Base-by-base conservation (phyloP, 2,888 invertebrate species). In the Steinernema carpocapsae region DNA sequence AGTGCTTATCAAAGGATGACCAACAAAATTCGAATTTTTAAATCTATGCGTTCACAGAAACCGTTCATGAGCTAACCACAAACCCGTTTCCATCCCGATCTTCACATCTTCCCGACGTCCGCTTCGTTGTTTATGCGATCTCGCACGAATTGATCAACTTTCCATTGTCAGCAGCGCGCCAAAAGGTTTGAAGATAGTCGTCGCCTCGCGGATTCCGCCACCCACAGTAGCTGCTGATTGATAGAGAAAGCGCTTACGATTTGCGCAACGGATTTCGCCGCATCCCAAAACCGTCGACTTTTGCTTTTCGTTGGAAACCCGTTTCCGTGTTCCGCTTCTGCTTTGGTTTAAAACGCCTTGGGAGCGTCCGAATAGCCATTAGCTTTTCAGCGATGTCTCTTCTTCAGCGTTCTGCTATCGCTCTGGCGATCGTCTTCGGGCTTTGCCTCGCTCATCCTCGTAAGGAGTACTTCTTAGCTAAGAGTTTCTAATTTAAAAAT, bases 371-470 rank as follows among this genome's bases (percentile, higher is more conserved):
- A 52, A n/a, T n/a, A 48, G 32, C 32, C 32, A 45, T 45, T 29
- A 46, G 19, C n/a, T 42, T 7, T n/a, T 52, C 17, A 14, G 43
- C n/a, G n/a, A 59, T 43, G 32, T 71, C 71, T 71, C 43, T 45
- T 46, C 51, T 45, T 74, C 46, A 56, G 56, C 56, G 56, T 17
- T 32, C 71, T 22, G 26, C 45, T 32, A 71, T 64, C 46, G 45
- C 71, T 22, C 42, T 74, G 29, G 70, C 74, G n/a, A 43, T 72
- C n/a, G 45, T 78, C 19, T 26, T 78, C 19, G 59, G 71, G 46
- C 32, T 79, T 19, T 78, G 78, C 74, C 45, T 78, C 32, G 78
- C 78, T 10, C 77, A 77, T 77, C 77, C 77, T 46, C 77, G 77
- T 77, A 45, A 71, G 77, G 74, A 73, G n/a, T 29, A 73, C 24